Conservation (phyloP, 1,140 invertebrate genomes). For the Lepeophtheirus salmonis region DNA sequence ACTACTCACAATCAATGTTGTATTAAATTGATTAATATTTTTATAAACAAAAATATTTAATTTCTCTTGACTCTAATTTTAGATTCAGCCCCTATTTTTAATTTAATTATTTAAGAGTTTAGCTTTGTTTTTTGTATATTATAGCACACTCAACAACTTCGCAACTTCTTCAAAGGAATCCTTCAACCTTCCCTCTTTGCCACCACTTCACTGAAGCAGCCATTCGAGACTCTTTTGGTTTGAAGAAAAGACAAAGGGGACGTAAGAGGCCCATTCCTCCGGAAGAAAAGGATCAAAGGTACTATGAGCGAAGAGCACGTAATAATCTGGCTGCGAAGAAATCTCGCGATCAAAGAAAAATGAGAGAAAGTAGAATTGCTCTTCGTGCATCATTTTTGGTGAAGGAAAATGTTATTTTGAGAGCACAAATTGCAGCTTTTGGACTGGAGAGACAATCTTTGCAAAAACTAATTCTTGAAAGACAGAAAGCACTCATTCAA, state of each 20-base stretch:
- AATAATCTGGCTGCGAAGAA: constrained; percentile 61
- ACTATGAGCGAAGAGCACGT: constrained; percentile 57
- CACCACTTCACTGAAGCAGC: constrained; percentile 25
- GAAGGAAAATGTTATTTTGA: constrained; percentile 61
- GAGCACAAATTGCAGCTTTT: constrained; percentile 53
- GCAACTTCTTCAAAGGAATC: constrained; percentile 24
- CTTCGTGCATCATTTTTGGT: constrained; percentile 55
- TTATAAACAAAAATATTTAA: too few species aligned
- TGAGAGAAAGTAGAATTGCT: constrained; percentile 43
- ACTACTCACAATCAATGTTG: too few species aligned
- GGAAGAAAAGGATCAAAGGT: constrained; percentile 67
- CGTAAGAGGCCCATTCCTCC: constrained; percentile 68
- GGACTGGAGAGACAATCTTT: constrained; percentile 56
- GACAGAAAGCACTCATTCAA: not conserved
- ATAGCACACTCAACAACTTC: too few species aligned
- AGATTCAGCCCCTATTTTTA: too few species aligned
- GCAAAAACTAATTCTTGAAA: constrained; percentile 35
- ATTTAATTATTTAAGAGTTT: too few species aligned
- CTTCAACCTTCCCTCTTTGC: not conserved
- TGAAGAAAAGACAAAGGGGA: constrained; percentile 40
- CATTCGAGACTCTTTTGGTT: constrained; percentile 24
- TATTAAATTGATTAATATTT: too few species aligned
- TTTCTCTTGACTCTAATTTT: too few species aligned
- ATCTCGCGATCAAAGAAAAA: constrained; percentile 29
- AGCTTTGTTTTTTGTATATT: too few species aligned